A percentile compares a stretch with the other conserved stretches of the same genome.
These are phyloP conservation scores for Lamellibrachia satsuma DNA, from an alignment of 2,888 invertebrate genomes.

Conservation along the genomic window DNA sequence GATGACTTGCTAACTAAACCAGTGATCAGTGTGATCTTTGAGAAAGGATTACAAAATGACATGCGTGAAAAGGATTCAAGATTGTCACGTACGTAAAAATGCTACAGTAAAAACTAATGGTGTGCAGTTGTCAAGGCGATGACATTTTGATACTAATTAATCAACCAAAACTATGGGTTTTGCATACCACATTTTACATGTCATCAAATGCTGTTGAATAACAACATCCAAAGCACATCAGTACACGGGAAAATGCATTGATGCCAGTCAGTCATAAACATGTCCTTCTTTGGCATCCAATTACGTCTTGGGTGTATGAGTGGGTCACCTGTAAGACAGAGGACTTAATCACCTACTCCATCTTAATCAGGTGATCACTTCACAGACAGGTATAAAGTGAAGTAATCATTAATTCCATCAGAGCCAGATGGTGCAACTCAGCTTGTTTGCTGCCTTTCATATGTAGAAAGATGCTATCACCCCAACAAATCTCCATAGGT, in stretches of 20 bases:
- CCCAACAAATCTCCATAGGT: not conserved
- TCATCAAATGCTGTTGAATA: not conserved
- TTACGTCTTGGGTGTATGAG: not conserved
- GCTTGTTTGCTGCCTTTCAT: not conserved
- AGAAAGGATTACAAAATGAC: not conserved
- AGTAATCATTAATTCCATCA: slow-evolving; percentile 3
- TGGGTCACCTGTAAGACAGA: not conserved
- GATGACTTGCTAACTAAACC: not conserved
- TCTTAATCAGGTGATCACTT: not conserved
- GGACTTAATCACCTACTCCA: not conserved
- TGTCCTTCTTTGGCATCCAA: not conserved
- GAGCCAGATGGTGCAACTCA: not conserved
- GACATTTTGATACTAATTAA: not conserved
- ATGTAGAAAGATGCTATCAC: not conserved
- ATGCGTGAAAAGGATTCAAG: not conserved
- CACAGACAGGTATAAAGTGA: not conserved
- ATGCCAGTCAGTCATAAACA: not conserved
- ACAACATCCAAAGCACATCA: not conserved
- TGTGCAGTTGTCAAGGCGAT: not conserved
- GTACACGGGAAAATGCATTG: not conserved
- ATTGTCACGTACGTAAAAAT: not conserved
- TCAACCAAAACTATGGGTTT: not conserved
- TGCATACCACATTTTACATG: not conserved
- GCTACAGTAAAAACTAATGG: not conserved
- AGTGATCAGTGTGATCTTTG: not conserved